Evolutionary conservation across 2,113 vertebrate genomes (phyloP).

Genomic region (Eubucco bourcierii): DNA sequence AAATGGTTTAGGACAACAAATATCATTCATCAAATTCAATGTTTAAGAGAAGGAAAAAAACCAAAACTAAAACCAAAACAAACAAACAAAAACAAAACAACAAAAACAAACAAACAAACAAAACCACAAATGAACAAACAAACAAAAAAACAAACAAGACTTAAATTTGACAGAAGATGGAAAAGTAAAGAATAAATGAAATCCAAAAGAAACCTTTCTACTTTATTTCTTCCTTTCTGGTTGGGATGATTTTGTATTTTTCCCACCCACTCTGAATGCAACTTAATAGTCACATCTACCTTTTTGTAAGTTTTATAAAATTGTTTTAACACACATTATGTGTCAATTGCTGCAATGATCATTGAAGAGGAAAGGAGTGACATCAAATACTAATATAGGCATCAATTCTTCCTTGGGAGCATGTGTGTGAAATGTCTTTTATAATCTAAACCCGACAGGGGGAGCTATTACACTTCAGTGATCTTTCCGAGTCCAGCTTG

Average conservation of each 20-base stretch:
- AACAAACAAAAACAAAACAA: not conserved
- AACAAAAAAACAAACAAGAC: not conserved
- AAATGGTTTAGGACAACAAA: not conserved
- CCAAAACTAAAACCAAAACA: no score
- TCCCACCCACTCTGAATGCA: not conserved
- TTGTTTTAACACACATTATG: not conserved
- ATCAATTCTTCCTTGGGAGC: not conserved
- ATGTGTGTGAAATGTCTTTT: conserved; percentile 21
- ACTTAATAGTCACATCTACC: not conserved
- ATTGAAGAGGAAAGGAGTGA: not conserved
- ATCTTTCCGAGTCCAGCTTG: not conserved
- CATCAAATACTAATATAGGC: not conserved
- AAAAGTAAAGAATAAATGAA: not conserved
- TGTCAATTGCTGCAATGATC: not conserved
- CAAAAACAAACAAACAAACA: not conserved
- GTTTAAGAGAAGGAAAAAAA: not conserved
- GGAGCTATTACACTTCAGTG: conserved; percentile 69
- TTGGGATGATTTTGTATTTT: not conserved
- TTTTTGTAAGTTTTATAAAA: not conserved
- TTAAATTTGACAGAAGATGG: not conserved
- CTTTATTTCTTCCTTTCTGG: not conserved
- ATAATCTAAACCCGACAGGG: conserved; percentile 62
- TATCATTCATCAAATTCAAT: not conserved
- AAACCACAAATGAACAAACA: no score
- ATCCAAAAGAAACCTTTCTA: not conserved